Conservation (phyloP, 2,113 vertebrate species). For the Limanda limanda region DNA sequence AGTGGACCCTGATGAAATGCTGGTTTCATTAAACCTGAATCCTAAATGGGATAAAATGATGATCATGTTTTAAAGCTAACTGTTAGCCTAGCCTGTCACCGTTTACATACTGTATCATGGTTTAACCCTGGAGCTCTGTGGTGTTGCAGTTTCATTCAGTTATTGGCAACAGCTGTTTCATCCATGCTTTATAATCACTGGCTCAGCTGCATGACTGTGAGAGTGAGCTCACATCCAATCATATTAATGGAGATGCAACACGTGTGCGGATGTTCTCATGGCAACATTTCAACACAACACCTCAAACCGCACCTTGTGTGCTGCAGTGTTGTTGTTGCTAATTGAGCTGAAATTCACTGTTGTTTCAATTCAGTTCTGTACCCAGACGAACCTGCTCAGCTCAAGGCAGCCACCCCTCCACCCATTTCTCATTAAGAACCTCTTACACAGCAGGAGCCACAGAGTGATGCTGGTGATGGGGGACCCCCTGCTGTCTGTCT, state of each 20-base stretch:
- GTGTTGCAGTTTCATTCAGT: too few species aligned
- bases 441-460: conserved; percentile 1
- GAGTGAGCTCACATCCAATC: neutral
- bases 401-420: conserved; percentile 1
- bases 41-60: too few species aligned
- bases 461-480: neutral
- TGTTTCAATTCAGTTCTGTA: neutral
- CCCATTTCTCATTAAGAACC: neutral
- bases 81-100: too few species aligned
- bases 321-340: neutral
- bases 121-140: too few species aligned
- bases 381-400: neutral
- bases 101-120: neutral
- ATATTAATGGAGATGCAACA: neutral
- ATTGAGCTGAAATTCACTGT: neutral
- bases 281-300: neutral
- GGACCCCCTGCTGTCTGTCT: conserved; percentile 6
- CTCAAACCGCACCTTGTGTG: neutral
- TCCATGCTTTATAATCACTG: too few species aligned
- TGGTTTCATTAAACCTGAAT: too few species aligned
- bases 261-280: neutral
- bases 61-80: too few species aligned
- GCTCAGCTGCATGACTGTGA: too few species aligned
- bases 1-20: neutral
- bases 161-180: too few species aligned